These are phyloP conservation scores for Calonectris borealis DNA, from an alignment of 2,113 vertebrate species.

Conservation along the genomic window DNA sequence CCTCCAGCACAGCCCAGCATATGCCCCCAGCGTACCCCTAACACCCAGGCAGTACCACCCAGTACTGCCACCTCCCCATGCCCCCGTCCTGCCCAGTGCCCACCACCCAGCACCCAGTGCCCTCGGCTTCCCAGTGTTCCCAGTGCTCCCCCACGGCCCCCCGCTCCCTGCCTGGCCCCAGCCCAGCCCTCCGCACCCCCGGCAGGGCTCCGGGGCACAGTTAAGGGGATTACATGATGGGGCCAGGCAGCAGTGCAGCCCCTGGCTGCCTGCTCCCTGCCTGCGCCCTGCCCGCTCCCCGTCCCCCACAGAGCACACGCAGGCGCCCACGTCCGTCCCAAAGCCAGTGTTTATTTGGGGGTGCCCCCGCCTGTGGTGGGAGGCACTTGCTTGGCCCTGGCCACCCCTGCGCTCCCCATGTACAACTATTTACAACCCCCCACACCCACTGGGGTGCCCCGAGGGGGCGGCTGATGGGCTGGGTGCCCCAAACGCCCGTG, in stretches of 20 bases:
- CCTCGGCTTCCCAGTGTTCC: background rate
- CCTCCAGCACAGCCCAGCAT: background rate
- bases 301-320: background rate
- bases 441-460: background rate
- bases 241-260: background rate
- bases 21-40: accelerated
- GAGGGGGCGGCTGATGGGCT: no score
- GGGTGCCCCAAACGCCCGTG: background rate
- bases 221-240: accelerated
- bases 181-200: background rate
- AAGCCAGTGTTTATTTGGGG: slow-evolving; percentile 34
- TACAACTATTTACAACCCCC: slow-evolving; percentile 29
- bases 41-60: no score
- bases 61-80: background rate
- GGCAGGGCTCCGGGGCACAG: background rate
- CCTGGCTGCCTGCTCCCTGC: background rate
- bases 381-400: background rate
- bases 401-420: background rate
- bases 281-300: no score
- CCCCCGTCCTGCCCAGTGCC: background rate
- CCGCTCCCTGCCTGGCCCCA: background rate
- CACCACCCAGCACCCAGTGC: no score
- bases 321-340: background rate
- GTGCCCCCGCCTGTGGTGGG: accelerated
- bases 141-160: background rate